Evolutionary conservation across 2,113 vertebrate species (phyloP).

Genomic region (Misgurnus mizolepis): DNA sequence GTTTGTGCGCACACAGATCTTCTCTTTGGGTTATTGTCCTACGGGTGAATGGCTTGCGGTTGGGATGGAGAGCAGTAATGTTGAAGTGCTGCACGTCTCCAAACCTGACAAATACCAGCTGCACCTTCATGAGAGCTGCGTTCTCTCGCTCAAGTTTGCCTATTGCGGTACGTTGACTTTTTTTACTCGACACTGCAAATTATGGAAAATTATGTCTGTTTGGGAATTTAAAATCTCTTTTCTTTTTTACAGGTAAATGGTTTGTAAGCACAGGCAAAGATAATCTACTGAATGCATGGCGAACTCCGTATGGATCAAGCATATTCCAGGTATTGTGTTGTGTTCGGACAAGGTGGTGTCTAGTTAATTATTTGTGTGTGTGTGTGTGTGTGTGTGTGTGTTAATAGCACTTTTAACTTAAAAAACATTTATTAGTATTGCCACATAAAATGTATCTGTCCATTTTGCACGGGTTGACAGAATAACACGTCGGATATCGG

Average conservation of each 20-base stretch:
- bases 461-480: too few relatives aligned
- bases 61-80: slow-evolving; percentile 97
- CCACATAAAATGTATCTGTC: too few relatives aligned
- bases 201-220: too few relatives aligned
- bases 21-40: slow-evolving; percentile 93
- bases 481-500: too few relatives aligned
- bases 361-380: not conserved
- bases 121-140: slow-evolving; percentile 96
- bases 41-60: slow-evolving; percentile 94
- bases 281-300: slow-evolving; percentile 98
- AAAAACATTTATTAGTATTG: too few relatives aligned
- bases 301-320: slow-evolving; percentile 97
- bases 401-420: too few relatives aligned
- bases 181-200: not conserved
- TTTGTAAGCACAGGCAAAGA: slow-evolving; percentile 98
- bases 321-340: slow-evolving; percentile 89
- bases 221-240: not conserved
- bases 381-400: too few relatives aligned
- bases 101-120: slow-evolving; percentile 97
- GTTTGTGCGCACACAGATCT: slow-evolving; percentile 75
- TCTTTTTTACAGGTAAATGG: slow-evolving; percentile 84
- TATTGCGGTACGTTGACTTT: slow-evolving; percentile 82
- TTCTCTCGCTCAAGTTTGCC: slow-evolving; percentile 97
- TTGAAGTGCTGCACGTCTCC: slow-evolving; percentile 91
- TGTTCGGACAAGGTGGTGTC: not conserved